phyloP scores from a whole-genome alignment of 2,113 vertebrate species.

The Mobula birostris region DNA sequence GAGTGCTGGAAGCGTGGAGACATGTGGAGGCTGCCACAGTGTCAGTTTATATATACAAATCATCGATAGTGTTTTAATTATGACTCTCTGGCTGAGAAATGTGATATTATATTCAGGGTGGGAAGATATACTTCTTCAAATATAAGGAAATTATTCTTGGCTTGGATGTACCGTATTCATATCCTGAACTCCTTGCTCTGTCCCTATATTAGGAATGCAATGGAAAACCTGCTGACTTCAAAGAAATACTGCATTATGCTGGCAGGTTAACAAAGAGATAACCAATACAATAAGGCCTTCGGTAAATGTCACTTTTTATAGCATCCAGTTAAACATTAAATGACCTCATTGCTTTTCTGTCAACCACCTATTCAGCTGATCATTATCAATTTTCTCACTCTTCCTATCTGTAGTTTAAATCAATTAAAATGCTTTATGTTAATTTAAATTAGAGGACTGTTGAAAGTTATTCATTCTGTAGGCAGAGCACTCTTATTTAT shows the following conservation, averaged over 20 bases:
- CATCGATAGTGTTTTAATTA: neutral
- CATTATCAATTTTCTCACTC: neutral
- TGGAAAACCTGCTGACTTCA: neutral
- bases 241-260: neutral
- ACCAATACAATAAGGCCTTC: neutral
- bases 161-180: neutral
- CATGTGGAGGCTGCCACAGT: too few relatives aligned
- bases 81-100: neutral
- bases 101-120: neutral
- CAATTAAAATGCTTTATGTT: neutral
- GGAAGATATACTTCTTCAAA: neutral
- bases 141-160: neutral
- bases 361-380: neutral
- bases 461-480: neutral
- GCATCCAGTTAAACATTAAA: neutral
- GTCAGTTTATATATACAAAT: neutral
- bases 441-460: neutral
- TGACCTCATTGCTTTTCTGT: neutral
- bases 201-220: neutral
- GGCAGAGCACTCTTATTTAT: too few relatives aligned
- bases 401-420: neutral
- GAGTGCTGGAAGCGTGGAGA: too few relatives aligned
- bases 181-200: neutral
- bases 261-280: neutral
- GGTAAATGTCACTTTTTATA: neutral